Base-by-base conservation (phyloP, 1,140 invertebrate genomes). In the Agrilus planipennis region DNA sequence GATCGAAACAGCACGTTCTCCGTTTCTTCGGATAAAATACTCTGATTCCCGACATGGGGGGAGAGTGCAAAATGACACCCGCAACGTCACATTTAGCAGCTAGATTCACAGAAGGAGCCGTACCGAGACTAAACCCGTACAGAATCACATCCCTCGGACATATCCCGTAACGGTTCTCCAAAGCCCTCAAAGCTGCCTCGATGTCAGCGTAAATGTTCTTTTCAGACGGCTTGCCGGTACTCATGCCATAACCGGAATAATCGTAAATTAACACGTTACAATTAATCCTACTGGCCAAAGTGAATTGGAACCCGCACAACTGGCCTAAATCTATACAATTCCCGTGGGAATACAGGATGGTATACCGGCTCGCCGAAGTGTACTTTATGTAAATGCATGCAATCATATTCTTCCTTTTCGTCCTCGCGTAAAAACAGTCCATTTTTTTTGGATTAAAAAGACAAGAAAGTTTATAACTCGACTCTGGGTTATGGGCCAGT, bases 211-310 rank as follows among this genome's bases (percentile, higher is more conserved):
- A 86, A 4, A 85, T 57, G 63, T 85, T 84, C 55, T 79, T 79
- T 61, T 84, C 81, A 2, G 75, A 76, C 2, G 82, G 75, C 51
- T 73, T 76, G n/a, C 82, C 81, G 9, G 60, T 63, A 42, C 68
- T 71, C 16, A 61, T 57, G 4, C 70, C 72, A 59, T 73, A 75
- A 39, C 81, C 80, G 41, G 76, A 79, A 62, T 84, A 84, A 62
- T 84, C 81, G 59, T 81, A 84, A 54, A 74, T 75, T 57, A 85
- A 79, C 39, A 84, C 75, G 58, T 86, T 84, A 55, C 79, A 82
- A 47, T 78, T 75, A 36, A 83, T 72, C 41, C 75, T 54, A 21
- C 69, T 67, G 12, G 77, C 80, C 22, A 85, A 64, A 16, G 75
- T 75, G 43, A 77, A 68, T 50, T 79, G 80, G 52, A 81, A 81